Evolutionary conservation across 1,140 invertebrate genomes (phyloP), one percentile per base, ranked within the genome.

Genomic region (Hyles euphorbiae): DNA sequence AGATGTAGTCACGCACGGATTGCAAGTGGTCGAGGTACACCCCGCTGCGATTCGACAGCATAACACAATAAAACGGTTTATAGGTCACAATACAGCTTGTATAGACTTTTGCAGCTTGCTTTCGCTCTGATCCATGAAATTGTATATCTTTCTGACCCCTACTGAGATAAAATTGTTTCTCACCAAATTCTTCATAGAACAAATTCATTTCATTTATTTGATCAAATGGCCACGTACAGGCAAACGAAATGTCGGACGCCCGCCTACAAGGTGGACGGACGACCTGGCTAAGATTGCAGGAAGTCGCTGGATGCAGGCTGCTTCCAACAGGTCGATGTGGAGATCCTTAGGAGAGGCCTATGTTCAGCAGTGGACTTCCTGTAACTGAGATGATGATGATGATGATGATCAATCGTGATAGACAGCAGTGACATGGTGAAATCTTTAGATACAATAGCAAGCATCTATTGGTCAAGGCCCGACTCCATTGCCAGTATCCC

Each of bases 141-240:
- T 98, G 97, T 5, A 97, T 98, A 87, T 97, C 96, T 79, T 98
- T 98, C 63, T 95, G 97, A 0, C 97, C 97, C 97, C 97, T 61
- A 98, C 94, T 68, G 93, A 96, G 3, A 98, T 91, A 75, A 96
- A 22, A 94, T 77, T 95, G 88, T 61, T 93, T 93, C 76, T 95
- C 92, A 34, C 94, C 94, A 88, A 94, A 94, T 9, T 92, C 83
- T 33, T 91, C 74, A 34, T 88, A 82, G 33, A 92, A 76, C 2
- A 97, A 78, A 56, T 91, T 76, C 50, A 90, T 73, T 73, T 93
- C 89, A 40, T 72, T 79, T 3, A 92, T 77, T 7, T 86, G 74
- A 63, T 91, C 90, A 70, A 88, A 91, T 34, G 22, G 22, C 22
- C 22, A 22, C 22, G 22, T 22, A 22, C 22, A 22, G 2, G 22